Evolutionary conservation across 2,797 vertebrate species (phyloP), one percentile per base, ranked within the genome.

Genomic region (Sebastes vulpes): DNA sequence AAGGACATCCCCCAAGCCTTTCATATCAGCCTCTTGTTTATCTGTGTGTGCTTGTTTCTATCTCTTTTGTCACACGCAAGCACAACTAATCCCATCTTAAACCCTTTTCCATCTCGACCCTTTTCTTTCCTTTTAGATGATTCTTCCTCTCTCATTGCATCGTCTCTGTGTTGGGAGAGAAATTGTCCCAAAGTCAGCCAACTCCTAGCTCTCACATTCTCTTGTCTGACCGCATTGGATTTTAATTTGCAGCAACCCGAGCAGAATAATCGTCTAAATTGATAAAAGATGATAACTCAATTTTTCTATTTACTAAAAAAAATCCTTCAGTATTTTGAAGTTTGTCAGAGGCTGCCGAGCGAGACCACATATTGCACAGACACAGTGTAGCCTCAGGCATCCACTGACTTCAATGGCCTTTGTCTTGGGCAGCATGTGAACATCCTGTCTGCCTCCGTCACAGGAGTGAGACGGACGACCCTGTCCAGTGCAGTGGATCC

Each of bases 1-100:
- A 84, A 82, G 79, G 76, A 91, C 76, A 61, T 87, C 80, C 82
- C 78, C 28, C 72, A 77, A 83, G 83, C 84, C 66, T 77, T 83
- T 88, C 64, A 75, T 86, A 85, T 89, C 86, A 79, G 73, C 28
- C 75, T 21, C 70, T 83, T 90, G 83, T 93, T 92, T 91, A 92
- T 94, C 90, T 86, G 56, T 83, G 71, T 84, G 77, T 59, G 72
- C 79, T 83, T 79, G 74, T 76, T 90, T 89, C 78, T 86, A 75
- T 94, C 83, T 79, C 79, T 85, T 82, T 91, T 91, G 74, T 91
- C 81, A 81, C 87, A 90, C 26, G 20, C 77, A 76, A 87, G 77
- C 87, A 82, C 86, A 89, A 80, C 90, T 91, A 93, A 95, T 93
- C 92, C 88, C 77, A 82, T 87, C 20, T 75, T 91, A 87, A 92